A percentile compares a stretch with the other conserved stretches of the same genome.
phyloP scores from a whole-genome alignment of 2,888 invertebrate species.

The Rhorus exstirpatorius region DNA sequence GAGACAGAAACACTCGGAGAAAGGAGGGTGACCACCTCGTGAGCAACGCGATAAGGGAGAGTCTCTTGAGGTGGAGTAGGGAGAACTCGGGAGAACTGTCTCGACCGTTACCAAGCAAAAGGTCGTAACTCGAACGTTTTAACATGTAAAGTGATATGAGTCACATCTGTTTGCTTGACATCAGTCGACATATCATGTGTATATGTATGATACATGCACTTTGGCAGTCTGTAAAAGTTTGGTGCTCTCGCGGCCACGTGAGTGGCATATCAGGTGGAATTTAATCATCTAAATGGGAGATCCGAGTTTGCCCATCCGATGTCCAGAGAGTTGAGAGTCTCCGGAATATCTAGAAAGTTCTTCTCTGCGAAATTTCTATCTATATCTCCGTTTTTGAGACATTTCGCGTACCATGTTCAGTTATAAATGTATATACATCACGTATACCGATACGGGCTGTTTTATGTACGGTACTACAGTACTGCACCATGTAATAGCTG shows the following conservation, averaged over 20 bases:
- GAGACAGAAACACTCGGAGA: not conserved
- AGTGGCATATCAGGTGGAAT: slow-evolving; percentile 77
- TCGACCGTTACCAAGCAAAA: not conserved
- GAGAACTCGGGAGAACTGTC: not conserved
- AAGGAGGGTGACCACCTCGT: not conserved
- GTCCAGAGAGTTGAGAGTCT: slow-evolving; percentile 57
- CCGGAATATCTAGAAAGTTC: slow-evolving; percentile 74
- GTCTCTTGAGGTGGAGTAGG: not conserved
- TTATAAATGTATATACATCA: slow-evolving; percentile 27
- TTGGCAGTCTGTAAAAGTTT: slow-evolving; percentile 79
- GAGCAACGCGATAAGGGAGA: slow-evolving; percentile 45
- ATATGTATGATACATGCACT: not conserved
- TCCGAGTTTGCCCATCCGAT: slow-evolving; percentile 61
- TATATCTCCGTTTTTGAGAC: slow-evolving; percentile 55
- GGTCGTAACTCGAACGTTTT: not conserved
- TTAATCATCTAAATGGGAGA: slow-evolving; percentile 82
- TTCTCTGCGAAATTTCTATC: not conserved
- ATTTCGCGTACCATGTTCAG: slow-evolving; percentile 51
- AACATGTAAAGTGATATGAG: not conserved
- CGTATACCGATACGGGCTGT: slow-evolving; percentile 1
- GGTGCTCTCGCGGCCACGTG: slow-evolving; percentile 36
- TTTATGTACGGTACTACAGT: not conserved
- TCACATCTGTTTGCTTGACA: not conserved
- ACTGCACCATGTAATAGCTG: slow-evolving; percentile 49
- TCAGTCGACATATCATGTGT: slow-evolving; percentile 5